Conservation (phyloP, 2,888 invertebrate genomes). For the Agrotis ipsilon region DNA sequence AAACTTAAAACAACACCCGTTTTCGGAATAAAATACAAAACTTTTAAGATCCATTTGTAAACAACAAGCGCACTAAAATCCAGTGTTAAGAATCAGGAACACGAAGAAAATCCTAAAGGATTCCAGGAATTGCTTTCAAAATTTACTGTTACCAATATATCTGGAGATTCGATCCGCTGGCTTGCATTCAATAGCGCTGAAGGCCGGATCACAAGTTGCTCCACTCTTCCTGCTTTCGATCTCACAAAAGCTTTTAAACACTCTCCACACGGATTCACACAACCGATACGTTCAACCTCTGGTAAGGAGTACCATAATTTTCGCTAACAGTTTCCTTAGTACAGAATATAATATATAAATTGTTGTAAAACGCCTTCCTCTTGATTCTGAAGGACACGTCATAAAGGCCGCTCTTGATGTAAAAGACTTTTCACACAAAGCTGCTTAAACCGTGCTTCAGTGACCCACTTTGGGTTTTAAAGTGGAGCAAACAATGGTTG, state of each 20-base stretch:
- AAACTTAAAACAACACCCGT: background rate
- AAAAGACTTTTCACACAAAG: conserved; percentile 48
- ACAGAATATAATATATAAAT: conserved; percentile 72
- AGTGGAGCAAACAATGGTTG: conserved; percentile 42
- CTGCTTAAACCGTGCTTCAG: conserved; percentile 42
- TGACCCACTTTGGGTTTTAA: conserved; percentile 48
- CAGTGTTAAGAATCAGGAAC: conserved; percentile 55
- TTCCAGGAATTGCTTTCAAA: conserved; percentile 60
- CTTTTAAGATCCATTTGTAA: conserved; percentile 46
- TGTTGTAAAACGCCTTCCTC: conserved; percentile 70
- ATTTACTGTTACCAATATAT: conserved; percentile 63
- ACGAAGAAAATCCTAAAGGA: conserved; percentile 56
- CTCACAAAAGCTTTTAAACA: conserved; percentile 76
- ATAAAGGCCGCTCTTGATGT: conserved; percentile 44
- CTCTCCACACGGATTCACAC: conserved; percentile 69
- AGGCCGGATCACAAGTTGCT: conserved; percentile 68
- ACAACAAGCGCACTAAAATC: conserved; percentile 39
- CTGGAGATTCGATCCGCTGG: conserved; percentile 55
- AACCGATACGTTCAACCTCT: conserved; percentile 72
- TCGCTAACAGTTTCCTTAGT: conserved; percentile 76
- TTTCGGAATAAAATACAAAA: conserved; percentile 17
- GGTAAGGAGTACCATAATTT: conserved; percentile 74
- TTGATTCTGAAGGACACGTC: conserved; percentile 52
- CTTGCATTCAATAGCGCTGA: conserved; percentile 63
- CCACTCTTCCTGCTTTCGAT: conserved; percentile 66